Evolutionary conservation across 2,797 vertebrate genomes (phyloP).

Genomic region (Peromyscus aztecus): DNA sequence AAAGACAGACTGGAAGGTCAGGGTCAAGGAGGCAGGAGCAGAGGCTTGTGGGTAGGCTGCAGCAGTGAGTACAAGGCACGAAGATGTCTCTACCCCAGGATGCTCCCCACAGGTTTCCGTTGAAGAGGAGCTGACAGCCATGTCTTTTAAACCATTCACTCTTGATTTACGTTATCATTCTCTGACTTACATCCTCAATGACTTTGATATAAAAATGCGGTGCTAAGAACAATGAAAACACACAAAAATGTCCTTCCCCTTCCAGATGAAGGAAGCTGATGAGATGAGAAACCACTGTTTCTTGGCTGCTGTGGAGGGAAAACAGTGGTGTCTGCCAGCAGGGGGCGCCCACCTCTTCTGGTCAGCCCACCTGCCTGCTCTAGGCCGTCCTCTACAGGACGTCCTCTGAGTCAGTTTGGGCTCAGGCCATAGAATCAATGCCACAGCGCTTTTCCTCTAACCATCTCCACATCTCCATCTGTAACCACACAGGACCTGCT

Average conservation of each 20-base stretch:
- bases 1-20: background rate
- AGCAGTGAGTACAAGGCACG: background rate
- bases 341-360: conserved; percentile 32
- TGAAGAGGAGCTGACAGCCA: background rate
- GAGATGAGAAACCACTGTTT: background rate
- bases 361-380: background rate
- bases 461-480: no score
- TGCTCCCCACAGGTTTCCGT: background rate
- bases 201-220: background rate
- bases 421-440: background rate
- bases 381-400: background rate
- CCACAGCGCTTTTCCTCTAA: background rate
- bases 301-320: background rate
- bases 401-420: accelerated
- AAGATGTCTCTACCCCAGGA: background rate
- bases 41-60: background rate
- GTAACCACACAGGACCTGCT: background rate
- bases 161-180: background rate
- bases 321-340: conserved; percentile 39
- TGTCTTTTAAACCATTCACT: background rate
- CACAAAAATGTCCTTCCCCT: background rate
- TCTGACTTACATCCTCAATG: background rate
- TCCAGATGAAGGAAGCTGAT: background rate
- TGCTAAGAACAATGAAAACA: background rate
- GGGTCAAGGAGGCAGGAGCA: background rate